Evolutionary conservation across 2,113 vertebrate species (phyloP).

Genomic region (Prunella fulvescens): DNA sequence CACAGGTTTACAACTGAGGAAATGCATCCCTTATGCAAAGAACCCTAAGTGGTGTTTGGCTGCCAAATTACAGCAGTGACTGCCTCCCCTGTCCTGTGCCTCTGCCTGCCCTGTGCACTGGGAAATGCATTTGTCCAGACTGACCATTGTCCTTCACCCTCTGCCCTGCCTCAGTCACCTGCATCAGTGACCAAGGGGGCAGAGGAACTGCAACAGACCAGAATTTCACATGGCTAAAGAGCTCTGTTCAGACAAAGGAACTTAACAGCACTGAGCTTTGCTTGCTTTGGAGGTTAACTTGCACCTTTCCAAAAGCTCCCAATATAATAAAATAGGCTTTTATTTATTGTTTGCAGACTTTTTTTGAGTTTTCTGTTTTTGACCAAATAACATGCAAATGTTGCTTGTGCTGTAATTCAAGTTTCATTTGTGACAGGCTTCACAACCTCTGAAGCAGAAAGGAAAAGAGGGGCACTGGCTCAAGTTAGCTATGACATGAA

Average conservation of each 20-base stretch:
- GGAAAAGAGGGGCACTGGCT: not conserved
- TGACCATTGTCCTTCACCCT: not conserved
- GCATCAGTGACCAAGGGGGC: not conserved
- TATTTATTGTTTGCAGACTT: not conserved
- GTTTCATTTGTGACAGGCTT: not conserved
- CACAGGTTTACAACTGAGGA: not conserved
- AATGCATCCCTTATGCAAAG: not conserved
- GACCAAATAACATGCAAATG: not conserved
- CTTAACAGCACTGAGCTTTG: not conserved
- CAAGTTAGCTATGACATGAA: not conserved
- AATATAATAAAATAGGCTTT: not conserved
- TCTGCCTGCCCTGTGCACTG: not conserved
- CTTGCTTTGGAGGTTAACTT: not conserved
- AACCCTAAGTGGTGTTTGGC: not conserved
- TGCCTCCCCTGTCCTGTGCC: not conserved
- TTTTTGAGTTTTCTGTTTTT: not conserved
- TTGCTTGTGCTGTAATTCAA: not conserved
- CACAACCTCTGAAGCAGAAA: not conserved
- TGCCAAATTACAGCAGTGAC: not conserved
- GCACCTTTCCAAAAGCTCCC: not conserved
- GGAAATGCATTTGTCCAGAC: not conserved
- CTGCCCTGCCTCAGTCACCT: not conserved
- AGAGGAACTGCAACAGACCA: not conserved
- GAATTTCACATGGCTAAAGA: not conserved
- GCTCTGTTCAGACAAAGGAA: not conserved